Base-by-base conservation (phyloP, 2,888 invertebrate genomes). In the Ommatoiulus sabulosus region DNA sequence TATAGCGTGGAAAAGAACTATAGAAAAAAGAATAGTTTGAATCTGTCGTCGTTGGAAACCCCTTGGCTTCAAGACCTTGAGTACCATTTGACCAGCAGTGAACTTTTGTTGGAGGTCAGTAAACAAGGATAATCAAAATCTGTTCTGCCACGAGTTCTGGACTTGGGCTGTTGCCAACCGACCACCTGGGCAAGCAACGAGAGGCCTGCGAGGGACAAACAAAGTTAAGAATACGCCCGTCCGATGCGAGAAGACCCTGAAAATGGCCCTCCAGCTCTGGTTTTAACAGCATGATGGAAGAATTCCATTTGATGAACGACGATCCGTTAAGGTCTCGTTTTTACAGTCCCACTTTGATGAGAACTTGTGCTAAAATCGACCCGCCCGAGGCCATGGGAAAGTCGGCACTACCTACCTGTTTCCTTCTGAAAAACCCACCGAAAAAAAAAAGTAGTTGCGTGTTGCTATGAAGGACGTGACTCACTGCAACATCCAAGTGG, bases 341-440 rank as follows among this genome's bases (percentile, higher is more conserved):
- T 35, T 35, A 35, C 35, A 35, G 35, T 35, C 35, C 35, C 35
- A 35, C 35, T 35, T 35, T 35, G 35, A 35, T 35, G 35, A 35
- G 35, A 35, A 35, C 35, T 35, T 35, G 7, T 46, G 46, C 46
- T 46, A 10, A 7, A 12, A 46, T 46, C 35, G 46, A 46, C 46
- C 12, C 46, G 7, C 57, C 57, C 17, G 15, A 57, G 57, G 57
- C 12, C 57, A 57, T 57, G 57, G 17, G 57, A 57, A 57, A 57
- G 57, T 57, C 57, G 57, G 17, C 17, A 15, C 57, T 57, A 3
- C 57, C 57, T 57, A 57, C 57, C 57, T 57, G 57, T 57, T 57
- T 57, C 57, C 57, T 57, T 57, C 57, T 57, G 57, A 57, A 57
- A 57, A 57, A 57, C 57, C 57, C 57, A 57, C 15, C 12, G 57